Evolutionary conservation across 2,113 vertebrate species (phyloP), one percentile per base, ranked within the genome.

Genomic region (Ciconia stormi): DNA sequence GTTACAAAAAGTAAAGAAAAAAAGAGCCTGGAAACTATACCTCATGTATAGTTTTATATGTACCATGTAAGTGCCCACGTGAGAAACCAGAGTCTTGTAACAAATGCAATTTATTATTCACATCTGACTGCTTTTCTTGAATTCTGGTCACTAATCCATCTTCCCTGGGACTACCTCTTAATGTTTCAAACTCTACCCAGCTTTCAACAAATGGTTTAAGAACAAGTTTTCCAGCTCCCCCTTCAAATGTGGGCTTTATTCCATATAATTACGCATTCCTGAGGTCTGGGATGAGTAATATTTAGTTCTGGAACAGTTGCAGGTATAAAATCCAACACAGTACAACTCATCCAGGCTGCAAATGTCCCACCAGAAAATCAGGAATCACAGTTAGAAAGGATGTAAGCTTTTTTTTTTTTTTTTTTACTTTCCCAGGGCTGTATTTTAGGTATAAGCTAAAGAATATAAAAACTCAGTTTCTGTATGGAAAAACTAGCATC

Each of bases 61-160:
- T 74, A 79, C 23, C 8, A 10, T 90, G 65, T 93, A 92, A 90
- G 19, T 79, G 44, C 40, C 56, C 76, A 65, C 56, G 36, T 72
- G 44, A 87, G 66, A 92, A 87, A 91, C 27, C 61, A 56, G 36
- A 76, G 38, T 16, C 63, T 66, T 89, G 59, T 69, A 90, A 88
- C 9, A 70, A 94, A 83, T 71, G 14, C 14, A 49, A 74, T 94
- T 93, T 89, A 89, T 86, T 93, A 78, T 83, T 88, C 92, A 92
- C 55, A 59, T 89, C 72, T 94, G 90, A 93, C 63, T 90, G 59
- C 15, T 72, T 95, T 93, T 86, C 71, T 67, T 83, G 79, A 93
- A 87, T 93, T 94, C 79, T 89, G 50, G 36, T 93, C 52, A 67
- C 59, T 89, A 96, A 95, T 92, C n/a, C 63, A 63, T 94, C 88